These are phyloP conservation scores for Adoxophyes honmai DNA, from an alignment of 1,140 invertebrate species.

Conservation along the genomic window DNA sequence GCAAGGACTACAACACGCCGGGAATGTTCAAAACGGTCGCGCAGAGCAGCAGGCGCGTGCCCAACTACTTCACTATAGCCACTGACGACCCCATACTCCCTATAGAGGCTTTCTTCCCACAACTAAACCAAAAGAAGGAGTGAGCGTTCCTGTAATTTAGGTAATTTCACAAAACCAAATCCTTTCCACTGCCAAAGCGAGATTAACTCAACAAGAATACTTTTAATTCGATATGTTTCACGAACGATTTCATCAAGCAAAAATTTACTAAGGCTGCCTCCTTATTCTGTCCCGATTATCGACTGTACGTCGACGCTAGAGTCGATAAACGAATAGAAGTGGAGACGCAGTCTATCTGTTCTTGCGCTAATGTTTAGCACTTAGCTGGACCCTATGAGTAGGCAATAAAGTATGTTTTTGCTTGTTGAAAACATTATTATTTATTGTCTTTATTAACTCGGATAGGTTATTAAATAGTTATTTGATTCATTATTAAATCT, in stretches of 20 bases:
- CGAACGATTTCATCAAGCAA: slow-evolving; percentile 2
- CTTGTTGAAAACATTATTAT: slow-evolving; percentile 15
- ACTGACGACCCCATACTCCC: slow-evolving; percentile 81
- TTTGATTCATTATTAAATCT: background rate
- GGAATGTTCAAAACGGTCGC: slow-evolving; percentile 77
- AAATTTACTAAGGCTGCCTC: slow-evolving; percentile 10
- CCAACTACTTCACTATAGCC: slow-evolving; percentile 80
- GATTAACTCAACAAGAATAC: slow-evolving; percentile 15
- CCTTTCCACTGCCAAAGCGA: slow-evolving; percentile 68
- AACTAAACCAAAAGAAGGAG: slow-evolving; percentile 78
- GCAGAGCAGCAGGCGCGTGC: slow-evolving; percentile 74
- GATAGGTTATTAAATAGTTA: slow-evolving; percentile 10
- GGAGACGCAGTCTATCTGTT: background rate
- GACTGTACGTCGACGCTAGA: background rate
- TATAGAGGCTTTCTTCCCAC: slow-evolving; percentile 81
- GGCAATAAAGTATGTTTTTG: slow-evolving; percentile 14
- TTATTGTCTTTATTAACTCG: slow-evolving; percentile 14
- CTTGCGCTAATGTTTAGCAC: background rate
- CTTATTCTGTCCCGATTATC: slow-evolving; percentile 2
- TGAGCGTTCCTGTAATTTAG: slow-evolving; percentile 45
- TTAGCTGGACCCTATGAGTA: slow-evolving; percentile 2
- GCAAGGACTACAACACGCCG: slow-evolving; percentile 79
- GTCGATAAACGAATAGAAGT: background rate
- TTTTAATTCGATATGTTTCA: background rate
- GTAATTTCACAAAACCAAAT: slow-evolving; percentile 53